These are phyloP conservation scores for Lindbergichthys nudifrons DNA, from an alignment of 2,797 vertebrate species.

Conservation along the genomic window DNA sequence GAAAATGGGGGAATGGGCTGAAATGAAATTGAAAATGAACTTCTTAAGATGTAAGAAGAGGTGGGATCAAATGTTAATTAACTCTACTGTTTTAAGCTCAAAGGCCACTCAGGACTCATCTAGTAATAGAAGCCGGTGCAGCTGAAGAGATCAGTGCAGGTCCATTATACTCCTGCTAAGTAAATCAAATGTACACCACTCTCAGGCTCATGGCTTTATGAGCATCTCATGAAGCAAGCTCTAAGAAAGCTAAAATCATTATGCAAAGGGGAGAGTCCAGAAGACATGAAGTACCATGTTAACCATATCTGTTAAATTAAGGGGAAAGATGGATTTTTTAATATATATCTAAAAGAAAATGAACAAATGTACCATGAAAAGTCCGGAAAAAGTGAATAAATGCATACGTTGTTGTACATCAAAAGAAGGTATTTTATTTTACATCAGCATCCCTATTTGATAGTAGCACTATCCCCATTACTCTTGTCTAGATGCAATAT, in stretches of 20 bases:
- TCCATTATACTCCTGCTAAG: slow-evolving; percentile 68
- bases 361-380: neutral
- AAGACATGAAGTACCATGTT: neutral
- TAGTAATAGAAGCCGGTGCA: slow-evolving; percentile 70
- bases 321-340: neutral
- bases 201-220: slow-evolving; percentile 53
- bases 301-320: slow-evolving; percentile 6
- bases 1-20: slow-evolving; percentile 54
- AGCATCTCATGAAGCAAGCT: slow-evolving; percentile 38
- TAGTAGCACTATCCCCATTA: neutral
- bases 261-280: neutral
- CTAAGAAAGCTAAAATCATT: slow-evolving; percentile 45
- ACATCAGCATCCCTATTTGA: slow-evolving; percentile 1
- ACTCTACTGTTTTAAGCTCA: slow-evolving; percentile 80
- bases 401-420: neutral
- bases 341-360: neutral
- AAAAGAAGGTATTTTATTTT: neutral
- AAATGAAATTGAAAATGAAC: slow-evolving; percentile 73
- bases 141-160: slow-evolving; percentile 62
- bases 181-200: slow-evolving; percentile 72
- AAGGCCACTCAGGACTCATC: slow-evolving; percentile 77
- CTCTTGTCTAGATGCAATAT: neutral
- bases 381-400: neutral
- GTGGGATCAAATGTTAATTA: slow-evolving; percentile 83
- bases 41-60: slow-evolving; percentile 68